Evolutionary conservation across 2,888 invertebrate genomes (phyloP).

Genomic region (Hetaerina titia): DNA sequence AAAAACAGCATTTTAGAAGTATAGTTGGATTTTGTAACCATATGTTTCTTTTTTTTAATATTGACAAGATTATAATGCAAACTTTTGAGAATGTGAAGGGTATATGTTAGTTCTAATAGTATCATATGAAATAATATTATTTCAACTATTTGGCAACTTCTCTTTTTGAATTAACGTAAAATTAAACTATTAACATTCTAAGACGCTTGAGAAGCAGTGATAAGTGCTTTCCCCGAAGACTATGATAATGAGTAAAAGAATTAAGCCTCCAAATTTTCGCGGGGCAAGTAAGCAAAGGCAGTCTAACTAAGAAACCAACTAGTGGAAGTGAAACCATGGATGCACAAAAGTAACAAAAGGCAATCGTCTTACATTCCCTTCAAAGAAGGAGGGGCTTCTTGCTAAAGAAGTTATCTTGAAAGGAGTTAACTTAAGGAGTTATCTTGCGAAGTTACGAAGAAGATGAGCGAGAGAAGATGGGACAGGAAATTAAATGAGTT

Average conservation of each 20-base stretch:
- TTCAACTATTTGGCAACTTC: no score
- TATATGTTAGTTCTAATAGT: no score
- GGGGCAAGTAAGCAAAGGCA: background rate
- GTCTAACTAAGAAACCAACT: background rate
- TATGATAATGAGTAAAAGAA: background rate
- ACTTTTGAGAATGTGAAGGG: no score
- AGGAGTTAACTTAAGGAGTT: background rate
- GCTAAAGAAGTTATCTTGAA: slow-evolving; percentile 27
- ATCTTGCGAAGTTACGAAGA: slow-evolving; percentile 7
- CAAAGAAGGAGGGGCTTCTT: background rate
- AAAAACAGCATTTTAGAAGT: no score
- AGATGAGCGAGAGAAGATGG: slow-evolving; percentile 4
- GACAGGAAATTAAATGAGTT: slow-evolving; percentile 33
- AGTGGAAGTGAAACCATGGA: background rate
- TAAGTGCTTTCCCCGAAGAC: no score
- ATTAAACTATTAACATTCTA: no score
- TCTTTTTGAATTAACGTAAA: no score
- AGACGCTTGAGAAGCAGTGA: no score
- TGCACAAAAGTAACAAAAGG: background rate
- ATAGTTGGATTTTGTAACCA: no score
- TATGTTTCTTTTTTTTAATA: no score
- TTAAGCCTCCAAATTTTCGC: background rate
- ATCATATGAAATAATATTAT: no score
- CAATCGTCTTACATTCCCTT: background rate
- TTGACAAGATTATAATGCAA: no score